Percentiles rank a stretch among this genome's conserved stretches.
phyloP scores from a whole-genome alignment of 2,113 vertebrate species.

The Heloderma charlesbogerti region DNA sequence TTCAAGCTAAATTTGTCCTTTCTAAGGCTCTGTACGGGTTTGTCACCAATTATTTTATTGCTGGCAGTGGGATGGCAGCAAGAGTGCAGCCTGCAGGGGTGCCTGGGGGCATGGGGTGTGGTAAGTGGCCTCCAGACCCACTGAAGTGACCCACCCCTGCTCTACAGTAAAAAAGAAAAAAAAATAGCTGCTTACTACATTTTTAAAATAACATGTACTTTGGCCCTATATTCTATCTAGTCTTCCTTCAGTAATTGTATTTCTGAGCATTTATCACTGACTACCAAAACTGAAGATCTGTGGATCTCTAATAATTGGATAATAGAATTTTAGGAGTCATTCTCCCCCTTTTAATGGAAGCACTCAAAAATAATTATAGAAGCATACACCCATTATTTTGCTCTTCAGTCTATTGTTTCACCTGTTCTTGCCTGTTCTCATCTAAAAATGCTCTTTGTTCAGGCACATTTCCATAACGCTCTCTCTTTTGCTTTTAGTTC shows the following conservation, averaged over 20 bases:
- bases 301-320: neutral
- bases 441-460: slow-evolving; percentile 23
- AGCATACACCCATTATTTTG: neutral
- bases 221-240: neutral
- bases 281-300: neutral
- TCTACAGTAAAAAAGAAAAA: too few species aligned
- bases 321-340: neutral
- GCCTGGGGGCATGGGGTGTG: too few species aligned
- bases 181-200: too few species aligned
- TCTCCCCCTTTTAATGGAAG: slow-evolving; percentile 15
- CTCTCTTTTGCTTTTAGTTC: neutral
- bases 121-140: too few species aligned
- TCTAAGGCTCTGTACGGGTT: too few species aligned
- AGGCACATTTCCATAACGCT: neutral
- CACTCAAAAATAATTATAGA: slow-evolving; percentile 22
- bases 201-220: too few species aligned
- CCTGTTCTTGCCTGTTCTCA: neutral
- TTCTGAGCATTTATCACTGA: slow-evolving; percentile 28
- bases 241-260: neutral
- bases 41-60: too few species aligned
- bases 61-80: too few species aligned
- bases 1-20: too few species aligned
- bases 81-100: too few species aligned
- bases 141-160: too few species aligned
- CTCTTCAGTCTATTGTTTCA: neutral